Evolutionary conservation across 1,140 invertebrate genomes (phyloP).

Genomic region (Scaptomyza pallida): DNA sequence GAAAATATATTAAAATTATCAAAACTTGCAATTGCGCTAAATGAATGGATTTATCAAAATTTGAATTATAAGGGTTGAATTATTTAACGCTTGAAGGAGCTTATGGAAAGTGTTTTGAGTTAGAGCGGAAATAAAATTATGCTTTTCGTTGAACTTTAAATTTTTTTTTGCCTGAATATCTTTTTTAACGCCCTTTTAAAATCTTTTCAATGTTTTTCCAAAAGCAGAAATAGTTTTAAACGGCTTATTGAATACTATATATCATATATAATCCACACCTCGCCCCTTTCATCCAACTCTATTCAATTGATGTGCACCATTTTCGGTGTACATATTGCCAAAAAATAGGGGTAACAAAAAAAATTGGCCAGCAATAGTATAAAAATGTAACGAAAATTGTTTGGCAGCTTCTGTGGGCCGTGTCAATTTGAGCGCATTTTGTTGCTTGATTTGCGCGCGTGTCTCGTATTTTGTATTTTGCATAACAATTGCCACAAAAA

Average conservation of each 20-base stretch:
- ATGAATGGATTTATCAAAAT: not conserved
- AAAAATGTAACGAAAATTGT: slow-evolving; percentile 23
- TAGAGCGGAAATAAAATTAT: too few relatives aligned
- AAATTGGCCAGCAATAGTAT: not conserved
- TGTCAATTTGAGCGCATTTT: slow-evolving; percentile 49
- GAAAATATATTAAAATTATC: not conserved
- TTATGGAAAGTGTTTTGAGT: too few relatives aligned
- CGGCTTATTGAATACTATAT: too few relatives aligned
- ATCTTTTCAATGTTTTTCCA: too few relatives aligned
- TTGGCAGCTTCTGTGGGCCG: slow-evolving; percentile 18
- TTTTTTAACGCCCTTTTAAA: too few relatives aligned
- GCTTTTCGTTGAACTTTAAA: too few relatives aligned
- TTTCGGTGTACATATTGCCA: slow-evolving; percentile 2
- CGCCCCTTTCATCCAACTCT: not conserved
- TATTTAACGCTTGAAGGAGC: too few relatives aligned
- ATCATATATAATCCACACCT: too few relatives aligned
- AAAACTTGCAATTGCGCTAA: not conserved
- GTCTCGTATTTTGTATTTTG: slow-evolving; percentile 73
- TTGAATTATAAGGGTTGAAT: not conserved
- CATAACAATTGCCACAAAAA: slow-evolving; percentile 64
- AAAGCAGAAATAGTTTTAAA: not conserved
- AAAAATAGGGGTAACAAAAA: not conserved
- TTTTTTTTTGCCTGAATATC: too few relatives aligned
- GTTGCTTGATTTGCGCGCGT: slow-evolving; percentile 67
- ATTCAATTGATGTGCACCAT: slow-evolving; percentile 1